These are phyloP conservation scores for Malacoraja senta DNA, from an alignment of 2,797 vertebrate species.

Conservation along the genomic window DNA sequence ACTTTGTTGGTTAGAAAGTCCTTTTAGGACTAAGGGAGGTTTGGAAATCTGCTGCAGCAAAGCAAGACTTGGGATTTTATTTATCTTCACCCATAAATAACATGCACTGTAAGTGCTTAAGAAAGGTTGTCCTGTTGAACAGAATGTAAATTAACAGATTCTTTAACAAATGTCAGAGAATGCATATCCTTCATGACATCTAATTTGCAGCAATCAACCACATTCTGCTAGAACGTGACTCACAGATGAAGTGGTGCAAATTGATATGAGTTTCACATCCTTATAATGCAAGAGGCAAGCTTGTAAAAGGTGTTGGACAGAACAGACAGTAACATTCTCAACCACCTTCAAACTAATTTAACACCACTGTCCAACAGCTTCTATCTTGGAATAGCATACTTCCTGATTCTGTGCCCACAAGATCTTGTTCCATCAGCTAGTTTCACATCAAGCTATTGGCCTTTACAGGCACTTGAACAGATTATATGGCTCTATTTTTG, in stretches of 20 bases:
- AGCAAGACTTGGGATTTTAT: neutral
- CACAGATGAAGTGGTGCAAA: neutral
- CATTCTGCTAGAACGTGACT: neutral
- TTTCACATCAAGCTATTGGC: neutral
- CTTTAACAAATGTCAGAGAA: neutral
- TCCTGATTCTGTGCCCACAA: neutral
- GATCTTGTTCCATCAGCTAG: neutral
- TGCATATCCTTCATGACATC: neutral
- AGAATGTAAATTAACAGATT: no score
- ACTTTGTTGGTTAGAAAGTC: neutral
- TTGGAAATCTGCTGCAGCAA: neutral
- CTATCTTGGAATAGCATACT: neutral
- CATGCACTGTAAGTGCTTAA: neutral
- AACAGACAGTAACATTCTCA: slow-evolving; percentile 8
- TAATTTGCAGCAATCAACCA: neutral
- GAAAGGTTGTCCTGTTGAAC: neutral
- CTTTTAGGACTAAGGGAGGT: neutral
- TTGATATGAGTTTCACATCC: neutral
- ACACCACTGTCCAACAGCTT: neutral
- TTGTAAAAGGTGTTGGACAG: neutral
- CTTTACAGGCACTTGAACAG: neutral
- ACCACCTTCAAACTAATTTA: neutral
- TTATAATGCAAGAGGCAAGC: neutral
- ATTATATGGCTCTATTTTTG: neutral
- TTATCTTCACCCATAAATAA: neutral